phyloP scores from a whole-genome alignment of 2,797 vertebrate genomes.

The Oreochromis mossambicus region DNA sequence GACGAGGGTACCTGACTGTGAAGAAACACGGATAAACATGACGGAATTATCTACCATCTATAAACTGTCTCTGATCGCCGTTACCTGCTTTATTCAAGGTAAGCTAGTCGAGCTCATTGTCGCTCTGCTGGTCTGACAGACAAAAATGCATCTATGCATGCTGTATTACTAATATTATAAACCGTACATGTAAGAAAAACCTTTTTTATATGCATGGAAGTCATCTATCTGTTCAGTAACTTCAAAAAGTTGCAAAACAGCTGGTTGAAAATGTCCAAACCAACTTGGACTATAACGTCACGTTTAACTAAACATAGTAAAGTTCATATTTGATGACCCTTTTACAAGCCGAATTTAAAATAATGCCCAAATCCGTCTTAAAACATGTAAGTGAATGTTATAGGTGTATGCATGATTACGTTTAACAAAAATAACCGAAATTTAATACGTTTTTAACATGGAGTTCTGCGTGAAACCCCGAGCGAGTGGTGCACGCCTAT shows the following conservation, averaged over 20 bases:
- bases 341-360: neutral
- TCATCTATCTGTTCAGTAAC: accelerated
- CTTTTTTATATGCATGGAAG: accelerated
- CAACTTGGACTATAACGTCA: accelerated
- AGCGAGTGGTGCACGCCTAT: no score
- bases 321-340: accelerated
- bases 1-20: no score
- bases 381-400: accelerated
- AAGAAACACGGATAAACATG: no score
- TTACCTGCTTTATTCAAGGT: no score
- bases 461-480: no score
- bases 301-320: neutral
- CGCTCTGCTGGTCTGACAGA: no score
- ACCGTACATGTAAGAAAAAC: neutral
- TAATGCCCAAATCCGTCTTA: accelerated
- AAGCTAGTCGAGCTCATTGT: no score
- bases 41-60: no score
- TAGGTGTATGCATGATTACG: accelerated
- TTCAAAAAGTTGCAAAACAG: accelerated
- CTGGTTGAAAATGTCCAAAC: neutral
- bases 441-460: no score
- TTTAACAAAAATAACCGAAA: neutral
- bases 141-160: no score
- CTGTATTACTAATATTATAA: no score
- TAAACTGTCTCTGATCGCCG: no score